Percentiles rank a stretch among this genome's conserved stretches.
phyloP scores from a whole-genome alignment of 1,140 invertebrate species.

The Lepidurus couesii region DNA sequence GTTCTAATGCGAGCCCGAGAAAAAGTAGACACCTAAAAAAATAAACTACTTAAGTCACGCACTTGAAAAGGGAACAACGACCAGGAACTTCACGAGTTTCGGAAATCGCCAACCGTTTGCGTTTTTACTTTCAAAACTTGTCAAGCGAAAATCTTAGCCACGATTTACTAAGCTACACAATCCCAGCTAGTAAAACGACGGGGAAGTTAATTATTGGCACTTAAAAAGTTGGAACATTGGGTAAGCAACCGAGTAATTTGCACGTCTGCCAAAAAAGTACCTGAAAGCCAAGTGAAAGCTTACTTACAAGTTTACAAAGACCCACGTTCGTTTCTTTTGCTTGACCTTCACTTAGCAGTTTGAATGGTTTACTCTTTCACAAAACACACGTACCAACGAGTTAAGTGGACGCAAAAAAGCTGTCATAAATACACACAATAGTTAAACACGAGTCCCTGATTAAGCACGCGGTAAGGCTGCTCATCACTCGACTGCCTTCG shows the following conservation, averaged over 20 bases:
- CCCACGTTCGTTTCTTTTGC: neutral
- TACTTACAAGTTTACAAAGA: neutral
- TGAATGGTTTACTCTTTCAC: neutral
- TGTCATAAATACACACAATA: neutral
- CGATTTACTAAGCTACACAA: too few species aligned
- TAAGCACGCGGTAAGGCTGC: neutral
- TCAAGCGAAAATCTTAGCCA: neutral
- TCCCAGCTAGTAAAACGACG: neutral
- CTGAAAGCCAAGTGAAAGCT: neutral
- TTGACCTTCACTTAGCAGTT: neutral
- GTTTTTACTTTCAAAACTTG: neutral
- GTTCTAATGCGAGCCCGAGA: neutral
- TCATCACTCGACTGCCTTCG: neutral
- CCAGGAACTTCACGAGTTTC: neutral
- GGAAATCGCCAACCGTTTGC: neutral
- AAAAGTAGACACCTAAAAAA: neutral
- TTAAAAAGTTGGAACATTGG: too few species aligned
- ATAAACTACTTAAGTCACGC: conserved; percentile 1
- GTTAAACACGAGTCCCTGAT: neutral
- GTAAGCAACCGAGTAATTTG: too few species aligned
- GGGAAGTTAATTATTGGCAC: too few species aligned
- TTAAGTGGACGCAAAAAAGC: neutral
- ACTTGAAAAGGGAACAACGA: neutral
- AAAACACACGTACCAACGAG: neutral
- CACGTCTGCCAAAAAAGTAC: neutral